Evolutionary conservation across 2,888 invertebrate species (phyloP).

Genomic region (Diachrysia chrysitis): DNA sequence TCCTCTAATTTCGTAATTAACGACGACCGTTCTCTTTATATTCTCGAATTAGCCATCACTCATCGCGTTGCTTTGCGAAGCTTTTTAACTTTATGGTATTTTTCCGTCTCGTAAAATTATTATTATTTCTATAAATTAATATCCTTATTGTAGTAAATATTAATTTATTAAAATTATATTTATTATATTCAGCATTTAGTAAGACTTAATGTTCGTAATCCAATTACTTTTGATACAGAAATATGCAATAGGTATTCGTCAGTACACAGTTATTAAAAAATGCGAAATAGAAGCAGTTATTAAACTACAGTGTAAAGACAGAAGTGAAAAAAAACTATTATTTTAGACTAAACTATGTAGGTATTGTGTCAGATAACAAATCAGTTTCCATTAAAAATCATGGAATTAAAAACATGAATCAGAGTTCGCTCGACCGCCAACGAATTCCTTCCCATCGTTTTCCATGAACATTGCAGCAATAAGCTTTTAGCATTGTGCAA

Average conservation of each 20-base stretch:
- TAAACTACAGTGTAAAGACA: too few species aligned
- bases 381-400: neutral
- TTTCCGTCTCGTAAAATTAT: too few species aligned
- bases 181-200: too few species aligned
- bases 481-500: slow-evolving; percentile 57
- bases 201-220: too few species aligned
- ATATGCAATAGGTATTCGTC: too few species aligned
- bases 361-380: neutral
- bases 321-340: too few species aligned
- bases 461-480: slow-evolving; percentile 52
- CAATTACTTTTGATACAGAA: too few species aligned
- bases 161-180: too few species aligned
- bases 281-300: too few species aligned
- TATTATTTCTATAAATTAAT: too few species aligned
- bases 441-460: slow-evolving; percentile 42
- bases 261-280: too few species aligned
- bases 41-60: slow-evolving; percentile 33
- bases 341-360: neutral
- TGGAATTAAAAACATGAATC: slow-evolving; percentile 2
- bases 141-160: too few species aligned
- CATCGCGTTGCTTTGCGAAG: slow-evolving; percentile 19
- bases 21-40: slow-evolving; percentile 27
- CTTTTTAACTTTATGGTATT: neutral
- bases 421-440: neutral
- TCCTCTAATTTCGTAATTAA: slow-evolving; percentile 33